phyloP scores from a whole-genome alignment of 2,113 vertebrate species.

The Tachysurus fulvidraco region DNA sequence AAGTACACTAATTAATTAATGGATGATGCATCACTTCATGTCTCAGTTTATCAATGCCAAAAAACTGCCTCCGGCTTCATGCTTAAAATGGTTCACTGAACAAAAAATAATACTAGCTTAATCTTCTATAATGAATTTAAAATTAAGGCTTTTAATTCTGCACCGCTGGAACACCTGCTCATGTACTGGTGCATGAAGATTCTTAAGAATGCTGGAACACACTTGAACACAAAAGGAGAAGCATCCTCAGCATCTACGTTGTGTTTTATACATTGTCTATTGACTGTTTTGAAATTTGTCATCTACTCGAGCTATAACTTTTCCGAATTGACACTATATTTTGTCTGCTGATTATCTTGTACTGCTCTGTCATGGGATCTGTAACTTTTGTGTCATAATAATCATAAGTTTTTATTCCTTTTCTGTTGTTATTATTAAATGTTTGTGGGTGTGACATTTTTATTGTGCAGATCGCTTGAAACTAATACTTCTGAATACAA shows the following conservation, averaged over 20 bases:
- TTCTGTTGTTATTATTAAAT: neutral
- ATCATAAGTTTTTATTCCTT: neutral
- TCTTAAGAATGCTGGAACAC: neutral
- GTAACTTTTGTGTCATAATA: neutral
- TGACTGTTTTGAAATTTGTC: neutral
- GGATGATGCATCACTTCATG: conserved; percentile 1
- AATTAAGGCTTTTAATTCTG: conserved; percentile 29
- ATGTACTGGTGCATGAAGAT: neutral
- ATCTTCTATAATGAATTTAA: conserved; percentile 34
- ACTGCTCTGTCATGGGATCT: neutral
- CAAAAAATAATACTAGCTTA: neutral
- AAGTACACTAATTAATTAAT: conserved; percentile 24
- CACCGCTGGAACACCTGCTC: conserved; percentile 20
- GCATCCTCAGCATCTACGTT: neutral
- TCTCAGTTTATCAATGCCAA: neutral
- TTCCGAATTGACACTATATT: neutral
- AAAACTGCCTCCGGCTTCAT: conserved; percentile 13
- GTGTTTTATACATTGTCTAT: neutral
- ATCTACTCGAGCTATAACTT: neutral
- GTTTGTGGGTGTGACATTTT: neutral
- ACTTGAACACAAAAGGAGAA: neutral
- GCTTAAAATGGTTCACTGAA: neutral
- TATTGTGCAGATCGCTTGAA: neutral
- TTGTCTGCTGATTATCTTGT: neutral
- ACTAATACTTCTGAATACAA: neutral